Conservation (phyloP, 2,797 vertebrate species). For the Danio choprae region DNA sequence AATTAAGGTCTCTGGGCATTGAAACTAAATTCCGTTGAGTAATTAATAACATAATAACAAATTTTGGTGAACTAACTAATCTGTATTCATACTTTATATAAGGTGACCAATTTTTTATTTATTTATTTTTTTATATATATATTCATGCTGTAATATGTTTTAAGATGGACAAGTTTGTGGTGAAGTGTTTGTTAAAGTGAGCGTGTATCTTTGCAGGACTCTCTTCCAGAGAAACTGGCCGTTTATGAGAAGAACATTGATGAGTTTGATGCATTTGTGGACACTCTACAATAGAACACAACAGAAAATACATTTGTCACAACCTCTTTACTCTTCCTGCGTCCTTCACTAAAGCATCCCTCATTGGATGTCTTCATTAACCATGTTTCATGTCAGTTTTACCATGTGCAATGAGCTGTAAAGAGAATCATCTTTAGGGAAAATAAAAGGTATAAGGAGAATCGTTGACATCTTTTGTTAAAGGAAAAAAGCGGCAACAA, state of each 20-base stretch:
- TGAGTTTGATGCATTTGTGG: constrained; percentile 98
- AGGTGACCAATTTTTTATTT: background rate
- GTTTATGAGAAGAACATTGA: constrained; percentile 97
- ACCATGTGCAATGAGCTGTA: background rate
- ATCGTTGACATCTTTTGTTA: background rate
- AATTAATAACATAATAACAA: too few species aligned
- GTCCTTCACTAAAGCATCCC: constrained; percentile 6
- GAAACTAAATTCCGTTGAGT: too few species aligned
- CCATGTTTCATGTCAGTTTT: constrained; percentile 27
- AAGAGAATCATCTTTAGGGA: constrained; percentile 1
- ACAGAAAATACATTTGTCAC: constrained; percentile 37
- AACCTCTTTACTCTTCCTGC: background rate
- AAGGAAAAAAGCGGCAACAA: background rate
- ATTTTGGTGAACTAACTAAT: background rate
- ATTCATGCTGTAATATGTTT: background rate
- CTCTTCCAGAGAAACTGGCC: constrained; percentile 95
- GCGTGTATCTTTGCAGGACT: constrained; percentile 82
- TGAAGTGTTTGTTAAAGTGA: constrained; percentile 6
- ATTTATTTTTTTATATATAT: too few species aligned
- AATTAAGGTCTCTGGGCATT: too few species aligned
- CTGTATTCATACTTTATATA: background rate
- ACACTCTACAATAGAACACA: constrained; percentile 89
- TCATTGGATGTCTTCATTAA: constrained; percentile 1
- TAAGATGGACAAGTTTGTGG: background rate
- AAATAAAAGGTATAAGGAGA: background rate